Conservation (phyloP, 1,140 invertebrate species). For the Heliconius himera region DNA sequence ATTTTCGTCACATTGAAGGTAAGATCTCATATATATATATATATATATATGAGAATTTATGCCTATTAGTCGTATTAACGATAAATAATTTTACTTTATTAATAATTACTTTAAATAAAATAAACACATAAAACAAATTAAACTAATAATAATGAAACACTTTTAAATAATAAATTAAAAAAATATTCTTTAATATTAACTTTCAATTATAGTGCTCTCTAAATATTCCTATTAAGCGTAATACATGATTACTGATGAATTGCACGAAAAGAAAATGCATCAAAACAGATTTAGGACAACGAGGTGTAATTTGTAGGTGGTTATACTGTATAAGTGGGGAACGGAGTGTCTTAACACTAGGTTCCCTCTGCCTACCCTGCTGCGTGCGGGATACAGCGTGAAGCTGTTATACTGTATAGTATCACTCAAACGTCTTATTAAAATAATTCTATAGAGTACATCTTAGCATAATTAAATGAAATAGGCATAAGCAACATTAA, state of each 20-base stretch:
- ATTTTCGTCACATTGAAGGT: too few relatives aligned
- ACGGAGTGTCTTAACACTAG: too few relatives aligned
- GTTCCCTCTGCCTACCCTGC: too few relatives aligned
- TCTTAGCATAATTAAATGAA: not conserved
- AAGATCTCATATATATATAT: too few relatives aligned
- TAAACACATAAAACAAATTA: too few relatives aligned
- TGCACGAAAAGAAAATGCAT: slow-evolving; percentile 21
- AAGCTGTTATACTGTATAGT: not conserved
- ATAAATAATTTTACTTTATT: too few relatives aligned
- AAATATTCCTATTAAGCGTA: not conserved
- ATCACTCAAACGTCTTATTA: not conserved
- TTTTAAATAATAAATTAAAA: not conserved
- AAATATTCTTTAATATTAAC: not conserved
- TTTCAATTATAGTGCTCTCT: slow-evolving; percentile 12
- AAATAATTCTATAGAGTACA: not conserved
- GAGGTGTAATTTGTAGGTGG: not conserved
- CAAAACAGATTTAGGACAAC: not conserved
- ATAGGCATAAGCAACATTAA: not conserved
- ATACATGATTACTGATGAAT: not conserved
- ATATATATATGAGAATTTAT: too few relatives aligned
- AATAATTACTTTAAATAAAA: too few relatives aligned
- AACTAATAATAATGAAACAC: not conserved
- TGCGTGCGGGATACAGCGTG: too few relatives aligned
- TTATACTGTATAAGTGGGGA: not conserved
- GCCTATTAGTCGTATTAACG: too few relatives aligned